phyloP scores from a whole-genome alignment of 2,113 vertebrate species.

The Labeo catla region DNA sequence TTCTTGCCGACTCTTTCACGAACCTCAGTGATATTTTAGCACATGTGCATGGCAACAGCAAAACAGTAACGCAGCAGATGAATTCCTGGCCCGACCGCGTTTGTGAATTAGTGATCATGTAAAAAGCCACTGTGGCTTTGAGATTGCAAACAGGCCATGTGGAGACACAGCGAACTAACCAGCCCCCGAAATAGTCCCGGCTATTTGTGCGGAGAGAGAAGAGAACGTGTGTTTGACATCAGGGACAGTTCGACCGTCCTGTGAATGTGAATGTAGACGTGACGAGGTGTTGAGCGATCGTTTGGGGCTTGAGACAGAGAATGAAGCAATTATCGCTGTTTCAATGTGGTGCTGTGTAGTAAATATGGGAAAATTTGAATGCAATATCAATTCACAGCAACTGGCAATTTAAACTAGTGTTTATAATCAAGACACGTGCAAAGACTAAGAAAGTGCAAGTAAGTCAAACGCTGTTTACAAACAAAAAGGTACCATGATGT shows the following conservation, averaged over 20 bases:
- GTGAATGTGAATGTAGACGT: neutral
- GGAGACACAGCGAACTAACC: slow-evolving; percentile 80
- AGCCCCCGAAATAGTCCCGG: slow-evolving; percentile 79
- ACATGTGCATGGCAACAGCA: slow-evolving; percentile 82
- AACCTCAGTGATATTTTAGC: slow-evolving; percentile 75
- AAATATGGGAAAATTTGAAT: too few relatives aligned
- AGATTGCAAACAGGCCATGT: slow-evolving; percentile 84
- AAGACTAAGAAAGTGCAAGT: too few relatives aligned
- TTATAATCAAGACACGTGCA: too few relatives aligned
- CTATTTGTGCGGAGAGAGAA: slow-evolving; percentile 79
- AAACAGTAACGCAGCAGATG: slow-evolving; percentile 76
- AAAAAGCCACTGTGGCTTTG: slow-evolving; percentile 80
- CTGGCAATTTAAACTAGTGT: too few relatives aligned
- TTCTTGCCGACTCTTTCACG: slow-evolving; percentile 30
- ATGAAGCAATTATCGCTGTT: neutral
- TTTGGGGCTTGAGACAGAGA: neutral
- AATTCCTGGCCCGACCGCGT: slow-evolving; percentile 79
- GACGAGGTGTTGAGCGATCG: neutral
- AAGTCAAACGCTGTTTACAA: too few relatives aligned
- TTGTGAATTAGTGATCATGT: slow-evolving; percentile 83
- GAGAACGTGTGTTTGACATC: slow-evolving; percentile 77
- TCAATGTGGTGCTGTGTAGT: neutral
- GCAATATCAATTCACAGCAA: neutral
- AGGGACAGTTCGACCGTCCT: slow-evolving; percentile 61
- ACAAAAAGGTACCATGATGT: too few relatives aligned